phyloP scores from a whole-genome alignment of 2,797 vertebrate species.

The Onychomys arenicola region DNA sequence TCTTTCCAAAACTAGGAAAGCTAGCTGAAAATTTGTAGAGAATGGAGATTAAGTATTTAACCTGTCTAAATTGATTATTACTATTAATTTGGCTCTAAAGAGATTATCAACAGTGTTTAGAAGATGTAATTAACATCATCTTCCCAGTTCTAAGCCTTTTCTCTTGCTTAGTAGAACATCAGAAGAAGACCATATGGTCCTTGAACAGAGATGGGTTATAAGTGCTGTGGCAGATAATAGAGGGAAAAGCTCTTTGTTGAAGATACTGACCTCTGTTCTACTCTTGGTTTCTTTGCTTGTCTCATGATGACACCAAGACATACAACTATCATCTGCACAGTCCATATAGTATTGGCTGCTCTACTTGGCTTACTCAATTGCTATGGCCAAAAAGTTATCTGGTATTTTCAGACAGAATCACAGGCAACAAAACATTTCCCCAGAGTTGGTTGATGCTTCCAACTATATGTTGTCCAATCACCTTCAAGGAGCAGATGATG shows the following conservation, averaged over 20 bases:
- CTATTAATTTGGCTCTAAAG: constrained; percentile 25
- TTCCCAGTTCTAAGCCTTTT: constrained; percentile 18
- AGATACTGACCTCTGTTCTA: not conserved
- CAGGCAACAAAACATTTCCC: not conserved
- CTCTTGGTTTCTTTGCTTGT: not conserved
- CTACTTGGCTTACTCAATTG: not conserved
- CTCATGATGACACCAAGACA: not conserved
- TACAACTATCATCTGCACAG: not conserved
- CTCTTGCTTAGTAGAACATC: constrained; percentile 35
- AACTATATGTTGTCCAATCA: not conserved
- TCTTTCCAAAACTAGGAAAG: not conserved
- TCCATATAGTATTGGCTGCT: not conserved
- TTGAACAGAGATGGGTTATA: not conserved
- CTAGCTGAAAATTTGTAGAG: not conserved
- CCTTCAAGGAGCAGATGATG: not conserved
- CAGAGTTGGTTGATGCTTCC: not conserved
- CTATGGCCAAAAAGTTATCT: not conserved
- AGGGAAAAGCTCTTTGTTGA: not conserved
- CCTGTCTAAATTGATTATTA: not conserved
- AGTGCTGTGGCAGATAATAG: not conserved
- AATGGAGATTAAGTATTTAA: constrained; percentile 52
- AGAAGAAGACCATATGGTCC: constrained; percentile 47
- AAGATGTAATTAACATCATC: constrained; percentile 59
- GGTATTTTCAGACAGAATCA: not conserved
- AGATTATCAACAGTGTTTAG: constrained; percentile 4